Evolutionary conservation across 2,888 invertebrate species (phyloP), one percentile per base, ranked within the genome.

Genomic region (Drosophila conformis): DNA sequence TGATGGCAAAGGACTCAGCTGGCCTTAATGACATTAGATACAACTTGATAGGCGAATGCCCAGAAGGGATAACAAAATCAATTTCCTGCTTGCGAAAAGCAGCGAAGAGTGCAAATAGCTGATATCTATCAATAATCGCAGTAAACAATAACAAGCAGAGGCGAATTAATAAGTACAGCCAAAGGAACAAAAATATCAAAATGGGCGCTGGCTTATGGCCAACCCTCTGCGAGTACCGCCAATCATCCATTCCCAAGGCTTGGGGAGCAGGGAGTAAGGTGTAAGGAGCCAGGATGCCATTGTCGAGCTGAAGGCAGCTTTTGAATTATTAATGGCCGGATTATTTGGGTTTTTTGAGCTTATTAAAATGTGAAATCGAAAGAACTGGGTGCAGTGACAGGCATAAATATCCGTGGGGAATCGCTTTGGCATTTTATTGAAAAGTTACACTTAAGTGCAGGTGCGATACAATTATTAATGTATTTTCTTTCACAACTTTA

Each of bases 281-380:
- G 13, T 13, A 21, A 6, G 42, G 6, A 29, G 38, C 21, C 57
- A 46, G 15, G 42, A 18, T 54, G 46, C 35, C n/a, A 59, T 60
- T 56, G 38, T 40, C 36, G 58, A 42, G 48, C 29, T 31, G 38
- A 42, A 33, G 58, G 46, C 58, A 69, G 64, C 73, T 76, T 76
- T 73, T 83, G 66, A 85, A 80, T 85, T 76, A 83, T 83, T 84
- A 69, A 85, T 80, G 38, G 48, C 15, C 51, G 58, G 64, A 70
- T 78, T 78, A 75, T 70, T 62, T 63, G 63, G 53, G 48, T 61
- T 56, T 64, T 59, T 59, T 46, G 38, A 46, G 63, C 57, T 58
- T 72, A 76, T 62, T 63, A 66, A 76, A 65, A 66, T 69, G 54
- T 36, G 31, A 73, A 73, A 60, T 40, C 49, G 35, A 42, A 53